Evolutionary conservation across 2,888 invertebrate genomes (phyloP).

Genomic region (Timandra comae): DNA sequence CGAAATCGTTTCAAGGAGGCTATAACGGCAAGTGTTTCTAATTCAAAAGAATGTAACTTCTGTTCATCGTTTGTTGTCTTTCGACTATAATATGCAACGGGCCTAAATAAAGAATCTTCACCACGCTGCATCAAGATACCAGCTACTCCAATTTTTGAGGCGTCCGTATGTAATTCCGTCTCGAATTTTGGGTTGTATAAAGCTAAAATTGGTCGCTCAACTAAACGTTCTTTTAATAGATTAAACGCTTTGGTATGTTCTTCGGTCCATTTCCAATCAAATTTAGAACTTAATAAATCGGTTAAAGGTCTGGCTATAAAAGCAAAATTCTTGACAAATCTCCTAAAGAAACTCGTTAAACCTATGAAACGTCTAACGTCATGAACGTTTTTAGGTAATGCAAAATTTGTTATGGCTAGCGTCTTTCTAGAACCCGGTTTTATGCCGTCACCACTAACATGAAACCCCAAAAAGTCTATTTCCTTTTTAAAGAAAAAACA

Average conservation of each 20-base stretch:
- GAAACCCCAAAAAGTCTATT: slow-evolving; percentile 27
- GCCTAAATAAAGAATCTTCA: neutral
- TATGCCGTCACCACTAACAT: slow-evolving; percentile 20
- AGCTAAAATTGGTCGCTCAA: slow-evolving; percentile 24
- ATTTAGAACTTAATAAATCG: slow-evolving; percentile 7
- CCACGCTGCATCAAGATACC: slow-evolving; percentile 31
- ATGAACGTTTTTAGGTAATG: slow-evolving; percentile 19
- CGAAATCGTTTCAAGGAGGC: slow-evolving; percentile 17
- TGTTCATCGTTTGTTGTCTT: slow-evolving; percentile 8
- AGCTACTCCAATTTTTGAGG: slow-evolving; percentile 27
- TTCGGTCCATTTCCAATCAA: slow-evolving; percentile 16
- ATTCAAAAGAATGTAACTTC: neutral
- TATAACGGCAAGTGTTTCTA: slow-evolving; percentile 20
- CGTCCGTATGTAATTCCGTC: slow-evolving; percentile 39
- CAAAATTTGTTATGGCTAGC: slow-evolving; percentile 17
- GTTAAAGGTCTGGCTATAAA: slow-evolving; percentile 24
- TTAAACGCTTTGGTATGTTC: slow-evolving; percentile 18
- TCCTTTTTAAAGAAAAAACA: slow-evolving; percentile 23
- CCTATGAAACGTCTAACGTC: slow-evolving; percentile 28
- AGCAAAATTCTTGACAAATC: slow-evolving; percentile 27
- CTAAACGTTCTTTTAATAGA: slow-evolving; percentile 20
- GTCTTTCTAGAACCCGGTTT: slow-evolving; percentile 19
- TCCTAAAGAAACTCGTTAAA: slow-evolving; percentile 27
- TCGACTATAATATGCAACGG: slow-evolving; percentile 8
- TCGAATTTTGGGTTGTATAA: slow-evolving; percentile 24